Conservation (phyloP, 1,140 invertebrate species). For the Proales similis region DNA sequence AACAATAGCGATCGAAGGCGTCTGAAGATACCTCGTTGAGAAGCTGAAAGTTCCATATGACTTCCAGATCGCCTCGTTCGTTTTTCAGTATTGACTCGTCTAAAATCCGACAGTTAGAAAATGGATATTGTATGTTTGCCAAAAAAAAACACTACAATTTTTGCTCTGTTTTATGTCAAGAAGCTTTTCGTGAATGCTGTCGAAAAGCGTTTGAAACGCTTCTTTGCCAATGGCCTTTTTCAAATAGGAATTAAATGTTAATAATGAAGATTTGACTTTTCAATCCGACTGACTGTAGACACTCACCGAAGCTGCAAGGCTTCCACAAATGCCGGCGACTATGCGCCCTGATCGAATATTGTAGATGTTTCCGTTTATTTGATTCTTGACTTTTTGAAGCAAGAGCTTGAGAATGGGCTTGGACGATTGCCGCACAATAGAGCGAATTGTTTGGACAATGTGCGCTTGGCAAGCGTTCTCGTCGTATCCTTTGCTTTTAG, state of each 20-base stretch:
- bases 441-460: constrained; percentile 20
- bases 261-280: not conserved
- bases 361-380: constrained; percentile 25
- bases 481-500: constrained; percentile 16
- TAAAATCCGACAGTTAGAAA: constrained; percentile 38
- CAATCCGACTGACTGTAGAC: not conserved
- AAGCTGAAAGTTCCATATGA: constrained; percentile 69
- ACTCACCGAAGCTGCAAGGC: not conserved
- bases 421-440: constrained; percentile 22
- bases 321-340: constrained; percentile 10
- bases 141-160: constrained; percentile 37
- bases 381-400: constrained; percentile 10
- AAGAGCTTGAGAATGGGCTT: constrained; percentile 9
- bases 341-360: constrained; percentile 27
- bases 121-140: not conserved
- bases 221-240: constrained; percentile 9
- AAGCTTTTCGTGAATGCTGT: constrained; percentile 10
- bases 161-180: constrained; percentile 11
- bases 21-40: constrained; percentile 60
- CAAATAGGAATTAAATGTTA: not conserved
- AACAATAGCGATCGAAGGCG: not conserved
- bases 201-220: constrained; percentile 18
- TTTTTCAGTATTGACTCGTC: constrained; percentile 59
- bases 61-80: constrained; percentile 68
- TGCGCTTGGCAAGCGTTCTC: constrained; percentile 35